These are phyloP conservation scores for Megalops cyprinoides DNA, from an alignment of 2,797 vertebrate species.

Conservation along the genomic window DNA sequence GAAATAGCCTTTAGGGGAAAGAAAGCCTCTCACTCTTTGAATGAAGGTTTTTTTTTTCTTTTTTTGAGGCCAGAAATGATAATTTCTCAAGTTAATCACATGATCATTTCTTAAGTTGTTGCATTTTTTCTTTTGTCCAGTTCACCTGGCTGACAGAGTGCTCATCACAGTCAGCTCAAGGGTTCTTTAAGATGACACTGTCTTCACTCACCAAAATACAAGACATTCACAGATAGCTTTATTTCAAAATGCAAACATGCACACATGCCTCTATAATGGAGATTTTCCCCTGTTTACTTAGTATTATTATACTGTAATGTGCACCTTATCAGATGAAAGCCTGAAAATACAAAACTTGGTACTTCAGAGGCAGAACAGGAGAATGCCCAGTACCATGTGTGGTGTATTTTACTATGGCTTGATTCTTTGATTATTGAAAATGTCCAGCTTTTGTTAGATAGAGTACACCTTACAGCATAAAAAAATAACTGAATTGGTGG, in stretches of 20 bases:
- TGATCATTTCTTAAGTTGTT: too few species aligned
- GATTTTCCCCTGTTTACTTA: neutral
- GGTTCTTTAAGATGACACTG: neutral
- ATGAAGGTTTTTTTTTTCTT: too few species aligned
- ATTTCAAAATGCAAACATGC: neutral
- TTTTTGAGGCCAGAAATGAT: neutral
- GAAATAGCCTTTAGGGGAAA: neutral
- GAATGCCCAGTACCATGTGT: too few species aligned
- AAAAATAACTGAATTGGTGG: neutral
- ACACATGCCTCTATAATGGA: neutral
- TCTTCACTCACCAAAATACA: neutral
- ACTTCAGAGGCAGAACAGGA: too few species aligned
- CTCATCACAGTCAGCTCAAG: neutral
- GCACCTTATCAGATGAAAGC: slow-evolving; percentile 10
- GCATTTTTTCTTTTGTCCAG: neutral
- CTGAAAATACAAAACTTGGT: slow-evolving; percentile 6
- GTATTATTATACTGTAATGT: neutral
- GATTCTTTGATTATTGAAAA: too few species aligned
- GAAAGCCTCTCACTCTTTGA: slow-evolving; percentile 25
- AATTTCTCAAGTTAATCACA: neutral
- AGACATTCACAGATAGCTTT: neutral
- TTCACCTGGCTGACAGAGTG: neutral
- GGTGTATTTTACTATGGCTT: too few species aligned
- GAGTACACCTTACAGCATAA: slow-evolving; percentile 2
- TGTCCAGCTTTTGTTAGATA: slow-evolving; percentile 12